Conservation (phyloP, 2,113 vertebrate genomes). For the Monarcha castaneiventris region DNA sequence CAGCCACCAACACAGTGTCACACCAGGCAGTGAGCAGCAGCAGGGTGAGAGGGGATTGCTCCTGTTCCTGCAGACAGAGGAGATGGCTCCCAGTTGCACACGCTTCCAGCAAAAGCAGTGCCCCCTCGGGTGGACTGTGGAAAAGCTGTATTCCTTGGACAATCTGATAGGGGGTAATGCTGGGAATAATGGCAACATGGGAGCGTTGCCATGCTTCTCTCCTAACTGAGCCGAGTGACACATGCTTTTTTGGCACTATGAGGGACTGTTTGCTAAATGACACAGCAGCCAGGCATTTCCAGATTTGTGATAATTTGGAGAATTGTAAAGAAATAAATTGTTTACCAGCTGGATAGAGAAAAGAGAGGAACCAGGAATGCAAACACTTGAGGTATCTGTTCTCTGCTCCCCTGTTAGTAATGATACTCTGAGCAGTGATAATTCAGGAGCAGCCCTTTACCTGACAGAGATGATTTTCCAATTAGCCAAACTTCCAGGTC, state of each 20-base stretch:
- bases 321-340: not conserved
- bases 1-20: not conserved
- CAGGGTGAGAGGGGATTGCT: not conserved
- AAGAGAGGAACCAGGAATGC: not conserved
- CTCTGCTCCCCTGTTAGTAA: not conserved
- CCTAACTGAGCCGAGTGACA: not conserved
- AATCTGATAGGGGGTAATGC: not conserved
- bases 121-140: too few relatives aligned
- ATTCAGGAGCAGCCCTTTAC: constrained; percentile 35
- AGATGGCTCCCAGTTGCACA: not conserved
- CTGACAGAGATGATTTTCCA: constrained; percentile 29
- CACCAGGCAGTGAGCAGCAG: accelerated
- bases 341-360: not conserved
- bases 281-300: not conserved
- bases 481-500: constrained; percentile 29
- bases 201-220: not conserved
- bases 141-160: not conserved
- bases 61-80: not conserved
- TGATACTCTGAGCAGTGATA: not conserved
- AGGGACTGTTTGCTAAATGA: not conserved
- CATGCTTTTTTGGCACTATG: accelerated
- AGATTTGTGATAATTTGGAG: not conserved
- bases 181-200: not conserved
- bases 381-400: not conserved
- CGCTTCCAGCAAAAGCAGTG: not conserved